Percentiles rank a stretch among this genome's conserved stretches.
These are phyloP conservation scores for Phoenicopterus ruber DNA, from an alignment of 2,113 vertebrate genomes.

Conservation along the genomic window DNA sequence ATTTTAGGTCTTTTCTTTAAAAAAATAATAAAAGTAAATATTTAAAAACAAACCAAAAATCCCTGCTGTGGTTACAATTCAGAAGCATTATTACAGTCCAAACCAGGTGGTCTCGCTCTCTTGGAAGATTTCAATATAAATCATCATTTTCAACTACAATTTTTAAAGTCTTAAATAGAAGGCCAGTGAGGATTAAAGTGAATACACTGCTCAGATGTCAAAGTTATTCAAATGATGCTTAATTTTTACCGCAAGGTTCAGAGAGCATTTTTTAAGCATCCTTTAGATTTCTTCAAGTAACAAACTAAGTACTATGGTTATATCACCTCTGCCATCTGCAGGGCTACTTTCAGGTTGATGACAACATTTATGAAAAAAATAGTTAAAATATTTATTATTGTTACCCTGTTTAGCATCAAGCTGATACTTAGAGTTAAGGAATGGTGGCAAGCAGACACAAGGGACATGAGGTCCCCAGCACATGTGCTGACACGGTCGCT, in stretches of 20 bases:
- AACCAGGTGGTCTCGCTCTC: neutral
- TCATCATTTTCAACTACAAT: neutral
- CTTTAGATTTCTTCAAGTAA: neutral
- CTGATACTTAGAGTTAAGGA: neutral
- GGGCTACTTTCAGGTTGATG: neutral
- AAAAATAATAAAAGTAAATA: neutral
- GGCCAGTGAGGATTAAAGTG: neutral
- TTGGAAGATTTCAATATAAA: neutral
- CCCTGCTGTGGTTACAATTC: neutral
- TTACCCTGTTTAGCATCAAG: neutral
- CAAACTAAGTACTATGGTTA: neutral
- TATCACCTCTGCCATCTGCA: neutral
- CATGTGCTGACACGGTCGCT: neutral
- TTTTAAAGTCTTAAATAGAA: neutral
- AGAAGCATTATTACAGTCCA: neutral
- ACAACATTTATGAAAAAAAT: neutral
- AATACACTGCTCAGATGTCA: neutral
- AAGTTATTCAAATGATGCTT: neutral
- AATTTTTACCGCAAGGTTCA: neutral
- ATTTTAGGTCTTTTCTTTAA: neutral
- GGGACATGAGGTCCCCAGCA: neutral
- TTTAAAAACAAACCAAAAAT: neutral
- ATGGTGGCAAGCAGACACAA: neutral
- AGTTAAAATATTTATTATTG: neutral
- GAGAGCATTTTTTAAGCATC: neutral